Evolutionary conservation across 1,140 invertebrate genomes (phyloP).

Genomic region (Cydia amplana): DNA sequence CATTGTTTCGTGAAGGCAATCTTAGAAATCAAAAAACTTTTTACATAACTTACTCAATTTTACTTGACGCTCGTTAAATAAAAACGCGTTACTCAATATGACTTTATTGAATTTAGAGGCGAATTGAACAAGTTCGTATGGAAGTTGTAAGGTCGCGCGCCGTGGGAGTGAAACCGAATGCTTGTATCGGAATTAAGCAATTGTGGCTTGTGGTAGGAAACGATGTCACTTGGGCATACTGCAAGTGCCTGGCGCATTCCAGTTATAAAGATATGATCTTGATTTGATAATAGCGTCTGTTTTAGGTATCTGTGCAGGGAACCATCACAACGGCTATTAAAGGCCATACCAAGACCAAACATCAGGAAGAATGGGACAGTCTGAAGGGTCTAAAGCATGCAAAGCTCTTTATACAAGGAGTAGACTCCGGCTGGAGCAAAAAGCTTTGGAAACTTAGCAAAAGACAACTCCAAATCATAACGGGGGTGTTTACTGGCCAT

Average conservation of each 20-base stretch:
- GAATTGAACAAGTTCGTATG: not conserved
- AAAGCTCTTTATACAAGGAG: no score
- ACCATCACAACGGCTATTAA: no score
- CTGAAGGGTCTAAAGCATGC: no score
- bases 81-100: not conserved
- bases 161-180: slow-evolving; percentile 12
- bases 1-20: not conserved
- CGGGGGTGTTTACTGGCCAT: no score
- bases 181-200: slow-evolving; percentile 20
- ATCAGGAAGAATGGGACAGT: no score
- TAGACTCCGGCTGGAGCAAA: no score
- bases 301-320: no score
- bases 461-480: no score
- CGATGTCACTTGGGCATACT: not conserved
- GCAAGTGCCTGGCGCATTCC: not conserved
- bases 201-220: slow-evolving; percentile 18
- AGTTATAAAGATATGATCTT: no score
- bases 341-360: no score
- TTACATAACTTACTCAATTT: not conserved
- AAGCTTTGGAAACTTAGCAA: no score
- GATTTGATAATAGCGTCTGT: no score
- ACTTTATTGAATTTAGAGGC: slow-evolving; percentile 2
- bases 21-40: not conserved
- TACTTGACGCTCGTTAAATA: not conserved
- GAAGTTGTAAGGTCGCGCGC: not conserved